phyloP scores from a whole-genome alignment of 2,113 vertebrate species.

The Acrocephalus kingi region DNA sequence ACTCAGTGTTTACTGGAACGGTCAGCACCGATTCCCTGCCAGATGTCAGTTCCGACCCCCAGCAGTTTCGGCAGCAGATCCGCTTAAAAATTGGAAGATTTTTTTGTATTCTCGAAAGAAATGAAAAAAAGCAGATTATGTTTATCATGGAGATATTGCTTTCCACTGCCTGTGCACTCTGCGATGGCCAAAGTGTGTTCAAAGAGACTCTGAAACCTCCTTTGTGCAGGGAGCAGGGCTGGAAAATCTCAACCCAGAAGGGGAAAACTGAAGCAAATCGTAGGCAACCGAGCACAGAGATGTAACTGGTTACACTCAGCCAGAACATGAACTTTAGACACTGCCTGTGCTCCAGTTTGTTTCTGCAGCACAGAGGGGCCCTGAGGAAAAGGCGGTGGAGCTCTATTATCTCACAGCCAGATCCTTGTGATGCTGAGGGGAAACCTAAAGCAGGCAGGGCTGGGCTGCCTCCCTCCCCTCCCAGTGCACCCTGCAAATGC shows the following conservation, averaged over 20 bases:
- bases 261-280: constrained; percentile 1
- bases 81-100: not conserved
- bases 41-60: constrained; percentile 64
- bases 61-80: constrained; percentile 29
- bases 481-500: constrained; percentile 14
- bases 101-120: not conserved
- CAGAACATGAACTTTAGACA: constrained; percentile 59
- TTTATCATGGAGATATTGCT: constrained; percentile 27
- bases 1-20: constrained; percentile 40
- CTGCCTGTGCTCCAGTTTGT: constrained; percentile 41
- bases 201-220: not conserved
- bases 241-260: constrained; percentile 46
- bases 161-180: not conserved
- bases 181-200: not conserved
- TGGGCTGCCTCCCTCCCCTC: constrained; percentile 19
- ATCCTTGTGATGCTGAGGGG: constrained; percentile 40
- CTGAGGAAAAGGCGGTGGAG: constrained; percentile 52
- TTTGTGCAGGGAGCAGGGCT: not conserved
- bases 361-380: constrained; percentile 49
- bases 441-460: constrained; percentile 38
- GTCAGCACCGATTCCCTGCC: constrained; percentile 10
- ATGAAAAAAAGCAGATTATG: not conserved
- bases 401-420: constrained; percentile 41
- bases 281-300: constrained; percentile 11
- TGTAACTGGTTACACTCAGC: constrained; percentile 44